A percentile compares a stretch with the other conserved stretches of the same genome.
These are phyloP conservation scores for Melanargia galathea DNA, from an alignment of 2,888 invertebrate genomes.

Conservation along the genomic window DNA sequence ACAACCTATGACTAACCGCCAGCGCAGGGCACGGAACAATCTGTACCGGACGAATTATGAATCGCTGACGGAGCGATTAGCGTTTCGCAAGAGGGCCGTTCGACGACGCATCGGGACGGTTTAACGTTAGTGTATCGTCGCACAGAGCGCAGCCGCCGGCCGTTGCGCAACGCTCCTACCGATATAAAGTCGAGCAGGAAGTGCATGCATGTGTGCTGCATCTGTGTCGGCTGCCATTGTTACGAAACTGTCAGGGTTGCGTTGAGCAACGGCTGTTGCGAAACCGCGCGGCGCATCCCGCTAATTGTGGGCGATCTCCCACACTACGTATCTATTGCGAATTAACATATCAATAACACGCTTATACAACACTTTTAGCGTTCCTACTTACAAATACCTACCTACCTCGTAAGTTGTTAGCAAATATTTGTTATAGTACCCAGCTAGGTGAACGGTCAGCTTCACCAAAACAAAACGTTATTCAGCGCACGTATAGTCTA, in stretches of 20 bases:
- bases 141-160: conserved; percentile 63
- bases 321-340: conserved; percentile 28
- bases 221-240: conserved; percentile 77
- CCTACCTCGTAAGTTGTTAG: not conserved
- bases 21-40: conserved; percentile 60
- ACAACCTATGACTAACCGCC: conserved; percentile 77
- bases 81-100: conserved; percentile 59
- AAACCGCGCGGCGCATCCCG: conserved; percentile 72
- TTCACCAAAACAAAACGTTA: conserved; percentile 28
- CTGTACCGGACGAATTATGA: conserved; percentile 56
- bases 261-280: conserved; percentile 76
- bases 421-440: conserved; percentile 11
- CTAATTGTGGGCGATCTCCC: conserved; percentile 74
- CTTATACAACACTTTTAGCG: conserved; percentile 29
- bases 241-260: conserved; percentile 81
- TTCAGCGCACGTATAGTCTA: conserved; percentile 24
- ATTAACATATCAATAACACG: conserved; percentile 37
- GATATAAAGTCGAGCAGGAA: conserved; percentile 78
- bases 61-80: conserved; percentile 58
- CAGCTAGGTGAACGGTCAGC: conserved; percentile 9
- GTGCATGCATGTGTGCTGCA: conserved; percentile 79
- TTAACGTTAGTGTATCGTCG: conserved; percentile 63
- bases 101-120: conserved; percentile 61
- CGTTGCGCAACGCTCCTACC: conserved; percentile 72
- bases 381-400: not conserved